Conservation (phyloP, 2,113 vertebrate species). For the Edolisoma coerulescens region DNA sequence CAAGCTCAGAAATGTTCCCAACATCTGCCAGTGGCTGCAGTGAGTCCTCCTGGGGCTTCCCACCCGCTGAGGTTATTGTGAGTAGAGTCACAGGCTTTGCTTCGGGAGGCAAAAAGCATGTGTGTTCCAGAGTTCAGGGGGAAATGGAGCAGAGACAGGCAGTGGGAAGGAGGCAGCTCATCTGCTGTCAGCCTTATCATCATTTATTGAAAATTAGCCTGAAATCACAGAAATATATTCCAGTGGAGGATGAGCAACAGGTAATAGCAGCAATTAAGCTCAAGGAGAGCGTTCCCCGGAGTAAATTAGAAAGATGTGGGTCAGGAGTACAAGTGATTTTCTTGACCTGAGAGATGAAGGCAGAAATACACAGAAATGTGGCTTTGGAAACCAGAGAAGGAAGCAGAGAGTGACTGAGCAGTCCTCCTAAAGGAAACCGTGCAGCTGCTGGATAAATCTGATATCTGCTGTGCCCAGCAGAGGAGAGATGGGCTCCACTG, state of each 20-base stretch:
- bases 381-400: neutral
- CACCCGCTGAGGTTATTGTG: neutral
- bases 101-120: neutral
- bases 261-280: neutral
- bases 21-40: neutral
- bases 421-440: neutral
- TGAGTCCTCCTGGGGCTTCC: neutral
- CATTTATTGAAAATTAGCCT: neutral
- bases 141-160: neutral
- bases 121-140: neutral
- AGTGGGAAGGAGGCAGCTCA: neutral
- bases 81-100: neutral
- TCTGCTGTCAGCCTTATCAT: neutral
- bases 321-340: neutral
- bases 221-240: neutral
- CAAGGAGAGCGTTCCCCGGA: accelerated
- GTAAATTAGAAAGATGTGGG: neutral
- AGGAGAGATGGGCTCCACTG: neutral
- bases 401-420: neutral
- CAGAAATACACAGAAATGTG: neutral
- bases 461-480: neutral
- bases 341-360: neutral
- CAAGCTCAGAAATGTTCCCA: neutral
- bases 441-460: neutral
- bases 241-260: neutral